Conservation (phyloP, 2,113 vertebrate genomes). For the Charina bottae region DNA sequence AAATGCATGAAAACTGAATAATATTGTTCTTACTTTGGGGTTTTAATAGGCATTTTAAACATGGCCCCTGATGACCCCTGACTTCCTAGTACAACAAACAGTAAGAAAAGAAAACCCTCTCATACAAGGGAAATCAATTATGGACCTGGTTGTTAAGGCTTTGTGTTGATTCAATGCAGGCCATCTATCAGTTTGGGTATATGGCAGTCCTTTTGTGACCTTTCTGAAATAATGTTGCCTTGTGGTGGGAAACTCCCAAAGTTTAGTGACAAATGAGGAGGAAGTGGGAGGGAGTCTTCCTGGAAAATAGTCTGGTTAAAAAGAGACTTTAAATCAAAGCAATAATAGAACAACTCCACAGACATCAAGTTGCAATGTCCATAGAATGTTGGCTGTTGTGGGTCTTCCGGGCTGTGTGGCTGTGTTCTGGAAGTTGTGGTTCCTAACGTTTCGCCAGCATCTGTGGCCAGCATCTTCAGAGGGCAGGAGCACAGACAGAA, state of each 20-base stretch:
- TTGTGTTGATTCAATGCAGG: slow-evolving; percentile 14
- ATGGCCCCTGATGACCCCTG: not conserved
- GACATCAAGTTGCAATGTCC: not conserved
- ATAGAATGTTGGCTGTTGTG: too few species aligned
- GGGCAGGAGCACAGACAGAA: too few species aligned
- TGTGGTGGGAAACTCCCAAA: slow-evolving; percentile 38
- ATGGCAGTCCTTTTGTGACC: not conserved
- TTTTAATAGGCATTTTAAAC: slow-evolving; percentile 20
- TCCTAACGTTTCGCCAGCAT: too few species aligned
- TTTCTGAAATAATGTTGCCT: slow-evolving; percentile 21
- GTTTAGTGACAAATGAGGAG: slow-evolving; percentile 44
- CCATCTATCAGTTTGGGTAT: slow-evolving; percentile 13
- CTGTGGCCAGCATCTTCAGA: too few species aligned
- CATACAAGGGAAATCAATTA: slow-evolving; percentile 25
- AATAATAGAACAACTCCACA: slow-evolving; percentile 21
- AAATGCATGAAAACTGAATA: slow-evolving; percentile 6
- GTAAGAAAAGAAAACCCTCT: slow-evolving; percentile 12
- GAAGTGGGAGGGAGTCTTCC: slow-evolving; percentile 13
- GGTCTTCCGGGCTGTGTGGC: too few species aligned
- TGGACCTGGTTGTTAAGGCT: not conserved
- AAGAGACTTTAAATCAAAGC: slow-evolving; percentile 48
- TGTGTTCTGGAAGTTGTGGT: too few species aligned
- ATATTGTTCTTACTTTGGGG: slow-evolving; percentile 17
- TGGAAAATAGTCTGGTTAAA: slow-evolving; percentile 46
- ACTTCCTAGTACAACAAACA: slow-evolving; percentile 13